Evolutionary conservation across 2,888 invertebrate genomes (phyloP).

Genomic region (Chouioia cunea): DNA sequence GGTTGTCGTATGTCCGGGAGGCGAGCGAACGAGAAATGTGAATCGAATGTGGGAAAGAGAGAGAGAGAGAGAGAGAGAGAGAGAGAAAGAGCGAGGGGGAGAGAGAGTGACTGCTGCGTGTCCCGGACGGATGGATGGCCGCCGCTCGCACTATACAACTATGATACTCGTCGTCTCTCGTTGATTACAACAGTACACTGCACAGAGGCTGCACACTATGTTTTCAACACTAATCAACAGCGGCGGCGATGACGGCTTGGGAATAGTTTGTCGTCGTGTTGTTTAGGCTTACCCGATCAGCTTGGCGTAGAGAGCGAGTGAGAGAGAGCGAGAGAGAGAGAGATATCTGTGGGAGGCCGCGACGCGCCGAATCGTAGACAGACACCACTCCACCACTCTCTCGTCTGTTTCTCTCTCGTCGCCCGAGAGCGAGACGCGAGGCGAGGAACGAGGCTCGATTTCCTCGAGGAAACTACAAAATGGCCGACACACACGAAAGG

Average conservation of each 20-base stretch:
- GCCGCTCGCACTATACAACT: background rate
- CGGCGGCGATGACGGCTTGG: background rate
- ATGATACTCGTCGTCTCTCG: constrained; percentile 6
- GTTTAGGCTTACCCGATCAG: background rate
- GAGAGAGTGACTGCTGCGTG: constrained; percentile 26
- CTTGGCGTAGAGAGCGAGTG: background rate
- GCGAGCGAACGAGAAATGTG: constrained; percentile 1
- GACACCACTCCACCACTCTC: constrained; percentile 3
- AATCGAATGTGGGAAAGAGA: constrained; percentile 6
- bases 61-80: constrained; percentile 10
- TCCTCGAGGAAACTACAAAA: constrained; percentile 77
- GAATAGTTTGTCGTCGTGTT: background rate
- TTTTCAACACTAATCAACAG: too few relatives aligned
- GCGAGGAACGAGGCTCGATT: constrained; percentile 73
- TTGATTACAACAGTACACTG: too few relatives aligned
- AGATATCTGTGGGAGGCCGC: constrained; percentile 4
- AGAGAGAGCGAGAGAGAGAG: background rate
- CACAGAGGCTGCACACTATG: background rate
- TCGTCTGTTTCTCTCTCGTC: constrained; percentile 55
- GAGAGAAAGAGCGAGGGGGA: constrained; percentile 4
- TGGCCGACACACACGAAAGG: constrained; percentile 75
- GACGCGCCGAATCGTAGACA: background rate
- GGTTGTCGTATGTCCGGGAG: constrained; percentile 9
- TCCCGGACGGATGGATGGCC: constrained; percentile 16
- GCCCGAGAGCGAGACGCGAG: constrained; percentile 68